Evolutionary conservation across 2,888 invertebrate genomes (phyloP).

Genomic region (Loripinus fragilis): DNA sequence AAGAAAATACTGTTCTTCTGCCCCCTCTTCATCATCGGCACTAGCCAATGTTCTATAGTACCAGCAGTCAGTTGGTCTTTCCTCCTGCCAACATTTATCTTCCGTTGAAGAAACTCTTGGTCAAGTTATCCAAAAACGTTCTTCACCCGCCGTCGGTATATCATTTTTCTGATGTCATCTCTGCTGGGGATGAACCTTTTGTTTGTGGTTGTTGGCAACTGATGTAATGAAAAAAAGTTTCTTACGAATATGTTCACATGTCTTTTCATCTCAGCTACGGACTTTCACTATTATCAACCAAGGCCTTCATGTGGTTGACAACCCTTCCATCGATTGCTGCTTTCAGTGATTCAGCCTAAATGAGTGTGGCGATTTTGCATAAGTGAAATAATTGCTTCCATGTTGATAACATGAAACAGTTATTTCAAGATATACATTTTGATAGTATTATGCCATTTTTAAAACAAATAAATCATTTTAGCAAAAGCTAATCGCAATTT

Average conservation of each 20-base stretch:
- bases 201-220: not conserved
- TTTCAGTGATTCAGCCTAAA: not conserved
- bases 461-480: no score
- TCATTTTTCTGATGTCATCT: not conserved
- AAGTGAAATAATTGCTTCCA: no score
- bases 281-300: not conserved
- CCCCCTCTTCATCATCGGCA: constrained; percentile 6
- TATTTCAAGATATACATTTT: no score
- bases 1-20: constrained; percentile 18
- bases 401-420: no score
- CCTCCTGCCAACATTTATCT: no score
- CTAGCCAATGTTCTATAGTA: not conserved
- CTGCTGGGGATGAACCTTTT: not conserved
- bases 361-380: no score
- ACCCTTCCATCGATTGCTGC: not conserved
- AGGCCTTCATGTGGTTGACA: no score
- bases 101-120: not conserved
- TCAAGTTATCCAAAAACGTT: not conserved
- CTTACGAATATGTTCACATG: not conserved
- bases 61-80: not conserved
- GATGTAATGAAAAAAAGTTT: not conserved
- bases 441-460: no score
- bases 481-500: no score
- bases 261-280: not conserved
- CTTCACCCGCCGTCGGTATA: not conserved